Evolutionary conservation across 2,797 vertebrate genomes (phyloP), one percentile per base, ranked within the genome.

Genomic region (Cyclopterus lumpus): DNA sequence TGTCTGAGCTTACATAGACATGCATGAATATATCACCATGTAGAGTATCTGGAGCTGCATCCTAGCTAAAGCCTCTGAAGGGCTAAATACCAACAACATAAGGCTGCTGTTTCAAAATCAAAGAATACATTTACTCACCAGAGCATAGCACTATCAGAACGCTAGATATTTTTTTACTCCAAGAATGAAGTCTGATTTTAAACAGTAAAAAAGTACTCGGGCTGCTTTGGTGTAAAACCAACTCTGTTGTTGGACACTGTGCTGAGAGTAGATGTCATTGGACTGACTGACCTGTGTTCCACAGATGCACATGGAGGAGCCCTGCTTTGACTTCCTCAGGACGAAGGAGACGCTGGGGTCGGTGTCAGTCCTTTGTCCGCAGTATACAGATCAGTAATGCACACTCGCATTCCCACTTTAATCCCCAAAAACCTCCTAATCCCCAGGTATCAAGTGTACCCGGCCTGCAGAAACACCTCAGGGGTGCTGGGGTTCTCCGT

Each of bases 271-370:
- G 32, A 14, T 8, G 34, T 24, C 34, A 8, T 38, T 14, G 36
- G 14, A 5, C 38, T 30, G 18, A 34, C 61, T 44, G 62, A 58
- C 64, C 55, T 28, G 18, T 62, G 14, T 76, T 51, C 66, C 30
- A n/a, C 92, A 98, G 97, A 98, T 98, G 97, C 97, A 97, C 93
- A 98, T 99, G 97, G 97, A 99, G 80, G 97, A 98, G 83, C 97
- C 97, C 0, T 98, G 97, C 87, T 99, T 99, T 63, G 96, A 99
- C 92, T 98, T 97, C 87, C 95, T 99, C 70, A 94, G 97, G 89
- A 98, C 97, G 30, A 99, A 99, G 87, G 96, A 99, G 93, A 98
- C 96, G 0, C 94, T 99, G 0, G 96, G 96, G 97, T 96, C 73
- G 94, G 91, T 73, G 16, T 34, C 7, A 1, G 16, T 34, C 30